Conservation (phyloP, 2,888 invertebrate genomes). For the Platycheirus albimanus region DNA sequence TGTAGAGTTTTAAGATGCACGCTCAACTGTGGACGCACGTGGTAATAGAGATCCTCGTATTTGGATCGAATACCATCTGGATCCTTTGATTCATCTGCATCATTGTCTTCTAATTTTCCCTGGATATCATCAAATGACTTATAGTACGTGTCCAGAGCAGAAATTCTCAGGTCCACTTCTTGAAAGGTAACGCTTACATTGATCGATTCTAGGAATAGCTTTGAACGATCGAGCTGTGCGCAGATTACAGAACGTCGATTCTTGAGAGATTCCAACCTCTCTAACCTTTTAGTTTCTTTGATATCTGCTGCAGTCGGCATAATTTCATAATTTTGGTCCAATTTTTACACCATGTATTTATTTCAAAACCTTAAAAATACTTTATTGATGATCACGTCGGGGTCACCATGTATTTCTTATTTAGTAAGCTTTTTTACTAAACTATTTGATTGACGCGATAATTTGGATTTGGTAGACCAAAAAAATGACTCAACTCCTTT, state of each 20-base stretch:
- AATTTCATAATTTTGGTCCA: no score
- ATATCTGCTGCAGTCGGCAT: not conserved
- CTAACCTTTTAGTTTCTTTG: not conserved
- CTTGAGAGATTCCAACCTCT: not conserved
- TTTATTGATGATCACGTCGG: no score
- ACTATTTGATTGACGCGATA: no score
- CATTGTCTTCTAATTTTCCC: not conserved
- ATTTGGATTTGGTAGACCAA: no score
- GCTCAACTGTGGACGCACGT: not conserved
- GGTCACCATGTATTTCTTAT: no score
- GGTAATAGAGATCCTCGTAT: slow-evolving; percentile 4
- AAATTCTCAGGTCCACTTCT: not conserved
- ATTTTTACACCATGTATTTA: no score
- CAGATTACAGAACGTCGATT: not conserved
- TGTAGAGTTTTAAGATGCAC: not conserved
- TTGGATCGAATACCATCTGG: not conserved
- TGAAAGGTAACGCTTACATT: not conserved
- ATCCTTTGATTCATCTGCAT: slow-evolving; percentile 2
- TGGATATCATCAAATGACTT: not conserved
- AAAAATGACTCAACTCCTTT: no score
- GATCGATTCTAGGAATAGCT: not conserved
- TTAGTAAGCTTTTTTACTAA: no score
- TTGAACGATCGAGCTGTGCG: not conserved
- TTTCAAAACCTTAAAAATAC: no score
- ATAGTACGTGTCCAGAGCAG: not conserved